Evolutionary conservation across 2,888 invertebrate species (phyloP), one percentile per base, ranked within the genome.

Genomic region (Deilephila porcellus): DNA sequence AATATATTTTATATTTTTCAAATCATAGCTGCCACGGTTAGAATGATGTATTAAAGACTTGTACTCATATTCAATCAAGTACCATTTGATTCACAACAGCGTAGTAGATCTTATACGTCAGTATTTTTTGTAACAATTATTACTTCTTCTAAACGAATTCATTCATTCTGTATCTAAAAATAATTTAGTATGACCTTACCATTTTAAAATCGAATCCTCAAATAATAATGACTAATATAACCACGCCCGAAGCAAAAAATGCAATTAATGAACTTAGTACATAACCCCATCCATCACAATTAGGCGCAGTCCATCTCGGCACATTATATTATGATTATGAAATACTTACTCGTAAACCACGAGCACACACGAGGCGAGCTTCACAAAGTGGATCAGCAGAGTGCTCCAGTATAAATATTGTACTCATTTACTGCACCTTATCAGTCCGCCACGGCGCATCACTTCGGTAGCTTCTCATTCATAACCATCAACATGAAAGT

Each of bases 391-490:
- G 90, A 92, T 91, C 91, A 88, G 90, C 81, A 53, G 19, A 78
- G 83, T 82, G 85, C 86, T 84, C 81, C 75, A 81, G 85, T 94
- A 93, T 93, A 93, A 90, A 94, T 92, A 94, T 86, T 86, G 88
- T 87, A 85, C 84, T 83, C 80, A 80, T 77, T 83, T 79, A 81
- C 77, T 76, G 79, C 81, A 86, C 82, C 82, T 88, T 88, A 92
- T 92, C 93, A 94, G 89, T 91, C 82, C 85, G 79, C 84, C 79
- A 78, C 81, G 80, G 78, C 80, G 76, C 82, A 86, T 83, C 86
- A 81, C 80, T 78, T 77, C 73, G 80, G 82, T 83, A 83, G 84
- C 83, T 86, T 79, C 20, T 20, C 45, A 17, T 52, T 52, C 29
- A 25, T 25, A 52, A 14, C 14, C 20, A 64, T 8, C 64, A 37